Percentiles rank a stretch among this genome's conserved stretches.
phyloP scores from a whole-genome alignment of 2,888 invertebrate genomes.

The Melieria picta region DNA sequence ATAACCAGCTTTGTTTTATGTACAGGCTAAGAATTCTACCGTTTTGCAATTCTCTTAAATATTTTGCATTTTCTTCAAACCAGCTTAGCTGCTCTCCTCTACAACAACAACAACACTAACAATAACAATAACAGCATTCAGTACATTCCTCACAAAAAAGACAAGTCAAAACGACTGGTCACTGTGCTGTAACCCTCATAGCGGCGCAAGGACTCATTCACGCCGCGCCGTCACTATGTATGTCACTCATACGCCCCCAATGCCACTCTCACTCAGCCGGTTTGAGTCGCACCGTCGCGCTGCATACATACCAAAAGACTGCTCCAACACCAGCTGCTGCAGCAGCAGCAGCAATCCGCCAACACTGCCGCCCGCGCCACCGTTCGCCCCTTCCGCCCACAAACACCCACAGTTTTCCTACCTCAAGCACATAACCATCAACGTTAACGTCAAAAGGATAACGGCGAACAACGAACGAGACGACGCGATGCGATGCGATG shows the following conservation, averaged over 20 bases:
- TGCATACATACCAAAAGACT: not conserved
- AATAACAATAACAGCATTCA: no score
- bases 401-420: constrained; percentile 12
- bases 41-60: no score
- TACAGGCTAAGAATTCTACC: no score
- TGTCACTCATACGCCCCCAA: constrained; percentile 12
- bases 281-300: no score
- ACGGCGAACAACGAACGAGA: constrained; percentile 16
- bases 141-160: no score
- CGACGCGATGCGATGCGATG: not conserved
- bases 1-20: no score
- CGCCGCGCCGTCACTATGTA: constrained; percentile 16
- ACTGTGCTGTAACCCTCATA: constrained; percentile 5
- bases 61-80: no score
- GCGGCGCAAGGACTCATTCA: constrained; percentile 26
- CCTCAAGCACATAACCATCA: constrained; percentile 26
- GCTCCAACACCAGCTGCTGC: constrained; percentile 1
- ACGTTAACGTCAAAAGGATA: constrained; percentile 38
- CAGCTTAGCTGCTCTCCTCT: no score
- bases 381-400: not conserved
- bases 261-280: not conserved
- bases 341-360: not conserved
- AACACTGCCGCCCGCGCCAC: not conserved
- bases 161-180: no score
- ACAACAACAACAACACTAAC: no score